These are phyloP conservation scores for Cydia strobilella DNA, from an alignment of 1,140 invertebrate species.

Conservation along the genomic window DNA sequence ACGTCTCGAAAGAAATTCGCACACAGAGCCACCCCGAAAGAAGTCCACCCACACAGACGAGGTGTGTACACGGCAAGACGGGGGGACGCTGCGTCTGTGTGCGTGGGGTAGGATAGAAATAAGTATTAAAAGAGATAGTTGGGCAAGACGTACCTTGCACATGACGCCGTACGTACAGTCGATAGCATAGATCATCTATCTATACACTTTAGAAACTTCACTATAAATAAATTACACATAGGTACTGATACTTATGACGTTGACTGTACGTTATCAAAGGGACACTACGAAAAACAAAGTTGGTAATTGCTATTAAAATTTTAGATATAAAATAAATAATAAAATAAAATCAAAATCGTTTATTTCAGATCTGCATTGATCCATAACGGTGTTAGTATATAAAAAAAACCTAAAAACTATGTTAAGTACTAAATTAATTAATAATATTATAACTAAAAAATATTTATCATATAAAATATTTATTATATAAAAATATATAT, in stretches of 20 bases:
- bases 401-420: too few species aligned
- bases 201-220: background rate
- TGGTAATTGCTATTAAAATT: background rate
- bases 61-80: conserved; percentile 52
- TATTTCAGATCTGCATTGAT: too few species aligned
- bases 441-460: too few species aligned
- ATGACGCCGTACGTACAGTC: conserved; percentile 38
- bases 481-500: too few species aligned
- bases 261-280: conserved; percentile 36
- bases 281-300: background rate
- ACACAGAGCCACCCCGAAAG: conserved; percentile 72
- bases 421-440: too few species aligned
- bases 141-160: conserved; percentile 55
- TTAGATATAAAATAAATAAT: too few species aligned
- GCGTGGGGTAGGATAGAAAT: conserved; percentile 67
- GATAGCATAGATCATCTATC: background rate
- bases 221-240: background rate
- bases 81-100: conserved; percentile 54
- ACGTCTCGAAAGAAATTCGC: conserved; percentile 80
- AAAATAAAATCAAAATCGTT: too few species aligned
- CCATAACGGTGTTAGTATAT: too few species aligned
- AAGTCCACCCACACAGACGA: conserved; percentile 72
- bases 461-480: too few species aligned
- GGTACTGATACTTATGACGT: too few species aligned
- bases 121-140: conserved; percentile 79